Conservation (phyloP, 2,888 invertebrate species). For the Cheilosia variabilis region DNA sequence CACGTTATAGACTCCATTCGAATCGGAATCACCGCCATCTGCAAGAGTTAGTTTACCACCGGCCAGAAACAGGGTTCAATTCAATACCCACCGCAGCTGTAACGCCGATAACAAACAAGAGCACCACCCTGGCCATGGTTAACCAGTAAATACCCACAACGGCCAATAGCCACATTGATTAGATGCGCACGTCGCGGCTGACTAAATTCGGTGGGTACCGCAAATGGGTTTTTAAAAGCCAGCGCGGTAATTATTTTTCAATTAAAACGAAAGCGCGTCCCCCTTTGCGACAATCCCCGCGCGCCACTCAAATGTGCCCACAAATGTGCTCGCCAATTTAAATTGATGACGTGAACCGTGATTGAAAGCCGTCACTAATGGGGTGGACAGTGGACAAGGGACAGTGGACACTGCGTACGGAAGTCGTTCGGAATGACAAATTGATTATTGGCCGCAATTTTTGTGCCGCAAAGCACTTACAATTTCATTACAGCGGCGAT, state of each 20-base stretch:
- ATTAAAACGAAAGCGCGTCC: constrained; percentile 44
- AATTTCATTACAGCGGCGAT: constrained; percentile 69
- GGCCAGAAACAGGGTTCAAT: neutral
- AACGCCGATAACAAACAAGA: constrained; percentile 26
- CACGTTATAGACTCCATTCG: constrained; percentile 44
- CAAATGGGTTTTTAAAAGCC: constrained; percentile 56
- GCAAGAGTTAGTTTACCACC: neutral
- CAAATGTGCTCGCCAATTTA: constrained; percentile 52
- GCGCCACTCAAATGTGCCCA: neutral
- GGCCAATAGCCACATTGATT: constrained; percentile 3
- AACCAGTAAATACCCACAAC: neutral
- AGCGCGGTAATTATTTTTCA: constrained; percentile 59
- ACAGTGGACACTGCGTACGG: constrained; percentile 33
- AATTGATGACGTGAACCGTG: constrained; percentile 70
- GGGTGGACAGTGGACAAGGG: constrained; percentile 1
- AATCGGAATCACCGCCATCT: constrained; percentile 57
- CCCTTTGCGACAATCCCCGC: neutral
- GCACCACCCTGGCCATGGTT: constrained; percentile 35
- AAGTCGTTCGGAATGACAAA: constrained; percentile 74
- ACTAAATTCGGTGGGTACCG: constrained; percentile 11
- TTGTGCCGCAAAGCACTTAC: constrained; percentile 56
- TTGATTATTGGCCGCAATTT: constrained; percentile 74
- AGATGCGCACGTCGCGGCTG: neutral
- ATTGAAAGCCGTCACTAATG: constrained; percentile 75
- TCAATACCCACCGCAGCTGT: constrained; percentile 25